Conservation (phyloP, 2,888 invertebrate genomes). For the Autographa pulchrina region DNA sequence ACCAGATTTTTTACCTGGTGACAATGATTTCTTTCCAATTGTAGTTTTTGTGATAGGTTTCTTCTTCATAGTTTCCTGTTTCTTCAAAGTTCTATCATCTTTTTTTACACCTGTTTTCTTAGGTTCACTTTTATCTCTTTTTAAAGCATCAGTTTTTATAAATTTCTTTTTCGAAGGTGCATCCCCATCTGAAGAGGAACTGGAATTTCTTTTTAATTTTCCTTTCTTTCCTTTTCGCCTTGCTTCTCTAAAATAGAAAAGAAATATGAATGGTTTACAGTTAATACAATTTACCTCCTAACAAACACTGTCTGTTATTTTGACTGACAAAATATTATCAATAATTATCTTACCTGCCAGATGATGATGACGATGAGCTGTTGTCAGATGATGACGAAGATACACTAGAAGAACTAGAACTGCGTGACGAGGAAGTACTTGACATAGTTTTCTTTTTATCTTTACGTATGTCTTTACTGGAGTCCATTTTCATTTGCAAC, state of each 20-base stretch:
- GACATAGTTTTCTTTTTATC: slow-evolving; percentile 92
- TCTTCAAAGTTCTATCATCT: slow-evolving; percentile 82
- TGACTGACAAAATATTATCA: no score
- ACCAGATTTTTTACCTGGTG: slow-evolving; percentile 86
- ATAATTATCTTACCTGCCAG: slow-evolving; percentile 77
- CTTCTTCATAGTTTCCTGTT: slow-evolving; percentile 78
- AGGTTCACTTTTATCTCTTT: slow-evolving; percentile 81
- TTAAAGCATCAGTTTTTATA: slow-evolving; percentile 78
- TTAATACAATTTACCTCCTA: background rate
- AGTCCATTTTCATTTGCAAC: slow-evolving; percentile 94
- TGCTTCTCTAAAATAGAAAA: slow-evolving; percentile 74
- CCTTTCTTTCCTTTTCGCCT: slow-evolving; percentile 87
- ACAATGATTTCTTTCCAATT: slow-evolving; percentile 85
- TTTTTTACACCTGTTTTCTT: slow-evolving; percentile 84
- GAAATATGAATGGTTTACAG: no score
- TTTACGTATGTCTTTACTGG: slow-evolving; percentile 91
- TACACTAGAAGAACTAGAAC: slow-evolving; percentile 91
- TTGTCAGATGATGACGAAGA: slow-evolving; percentile 92
- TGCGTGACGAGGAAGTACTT: slow-evolving; percentile 92
- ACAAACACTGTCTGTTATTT: no score
- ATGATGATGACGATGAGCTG: slow-evolving; percentile 91
- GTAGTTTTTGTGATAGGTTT: slow-evolving; percentile 77
- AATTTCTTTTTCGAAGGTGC: slow-evolving; percentile 88
- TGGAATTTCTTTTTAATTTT: slow-evolving; percentile 90
- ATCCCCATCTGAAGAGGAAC: slow-evolving; percentile 91